phyloP scores from a whole-genome alignment of 2,888 invertebrate species.

The Pegoplata infirma region DNA sequence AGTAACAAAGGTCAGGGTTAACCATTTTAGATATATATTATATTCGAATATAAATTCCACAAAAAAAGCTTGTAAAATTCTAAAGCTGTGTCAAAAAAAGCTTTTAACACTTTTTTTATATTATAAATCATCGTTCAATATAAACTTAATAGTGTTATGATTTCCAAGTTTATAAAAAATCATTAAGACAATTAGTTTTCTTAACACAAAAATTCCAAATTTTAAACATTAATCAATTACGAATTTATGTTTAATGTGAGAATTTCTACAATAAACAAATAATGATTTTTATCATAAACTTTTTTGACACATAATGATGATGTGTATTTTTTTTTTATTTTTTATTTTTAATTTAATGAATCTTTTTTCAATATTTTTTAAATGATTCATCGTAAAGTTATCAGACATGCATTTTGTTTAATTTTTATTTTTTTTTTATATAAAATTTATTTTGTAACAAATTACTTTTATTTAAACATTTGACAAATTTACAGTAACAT shows the following conservation, averaged over 20 bases:
- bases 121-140: background rate
- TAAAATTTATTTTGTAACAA: slow-evolving; percentile 55
- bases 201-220: background rate
- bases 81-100: no score
- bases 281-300: slow-evolving; percentile 55
- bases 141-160: slow-evolving; percentile 6
- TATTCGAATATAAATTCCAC: no score
- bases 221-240: slow-evolving; percentile 39
- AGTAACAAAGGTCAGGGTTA: slow-evolving; percentile 58
- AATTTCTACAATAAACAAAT: slow-evolving; percentile 35
- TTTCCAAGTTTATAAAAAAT: background rate
- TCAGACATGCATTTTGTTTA: slow-evolving; percentile 22
- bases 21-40: background rate
- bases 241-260: slow-evolving; percentile 12
- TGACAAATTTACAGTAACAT: slow-evolving; percentile 70
- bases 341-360: no score
- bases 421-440: slow-evolving; percentile 1
- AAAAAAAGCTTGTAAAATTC: no score
- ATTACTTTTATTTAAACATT: slow-evolving; percentile 69
- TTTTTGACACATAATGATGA: slow-evolving; percentile 51
- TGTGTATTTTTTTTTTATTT: slow-evolving; percentile 29
- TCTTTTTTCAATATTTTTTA: slow-evolving; percentile 37
- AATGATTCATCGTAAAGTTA: slow-evolving; percentile 50
- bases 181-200: slow-evolving; percentile 6
- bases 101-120: no score